These are phyloP conservation scores for Lacanobia oleracea DNA, from an alignment of 2,888 invertebrate species.

Conservation along the genomic window DNA sequence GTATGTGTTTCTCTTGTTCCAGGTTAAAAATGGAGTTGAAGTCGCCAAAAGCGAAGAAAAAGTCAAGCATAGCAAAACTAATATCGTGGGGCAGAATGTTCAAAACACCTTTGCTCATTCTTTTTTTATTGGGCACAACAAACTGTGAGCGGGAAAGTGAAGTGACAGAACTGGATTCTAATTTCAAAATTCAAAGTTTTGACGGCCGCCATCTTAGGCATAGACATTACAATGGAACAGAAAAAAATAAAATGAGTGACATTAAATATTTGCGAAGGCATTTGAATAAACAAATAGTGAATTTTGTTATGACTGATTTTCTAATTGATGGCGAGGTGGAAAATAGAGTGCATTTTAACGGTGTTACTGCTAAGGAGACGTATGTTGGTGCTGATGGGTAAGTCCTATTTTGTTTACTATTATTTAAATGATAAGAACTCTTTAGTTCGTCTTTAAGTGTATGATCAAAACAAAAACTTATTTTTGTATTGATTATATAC, in stretches of 20 bases:
- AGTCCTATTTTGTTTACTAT: conserved; percentile 66
- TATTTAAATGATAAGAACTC: background rate
- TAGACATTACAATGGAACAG: conserved; percentile 73
- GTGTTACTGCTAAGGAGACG: conserved; percentile 93
- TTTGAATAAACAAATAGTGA: conserved; percentile 85
- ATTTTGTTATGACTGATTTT: conserved; percentile 92
- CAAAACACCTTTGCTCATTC: conserved; percentile 80
- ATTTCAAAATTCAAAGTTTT: conserved; percentile 63
- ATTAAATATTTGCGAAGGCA: conserved; percentile 84
- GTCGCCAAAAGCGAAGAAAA: conserved; percentile 86
- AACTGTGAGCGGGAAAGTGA: conserved; percentile 81
- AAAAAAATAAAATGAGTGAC: conserved; percentile 79
- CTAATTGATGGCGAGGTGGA: conserved; percentile 93
- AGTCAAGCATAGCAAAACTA: conserved; percentile 76
- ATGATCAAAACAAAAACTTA: background rate
- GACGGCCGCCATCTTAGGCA: conserved; percentile 71
- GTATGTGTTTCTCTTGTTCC: conserved; percentile 65
- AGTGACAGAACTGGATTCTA: conserved; percentile 67
- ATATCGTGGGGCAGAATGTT: conserved; percentile 84
- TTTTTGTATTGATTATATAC: background rate
- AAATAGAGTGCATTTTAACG: conserved; percentile 91
- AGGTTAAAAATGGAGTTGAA: conserved; percentile 86
- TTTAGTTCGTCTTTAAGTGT: background rate
- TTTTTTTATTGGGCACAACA: conserved; percentile 83
- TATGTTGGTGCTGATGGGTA: conserved; percentile 90